Evolutionary conservation across 2,888 invertebrate genomes (phyloP).

Genomic region (Pachliopta kotzebuea): DNA sequence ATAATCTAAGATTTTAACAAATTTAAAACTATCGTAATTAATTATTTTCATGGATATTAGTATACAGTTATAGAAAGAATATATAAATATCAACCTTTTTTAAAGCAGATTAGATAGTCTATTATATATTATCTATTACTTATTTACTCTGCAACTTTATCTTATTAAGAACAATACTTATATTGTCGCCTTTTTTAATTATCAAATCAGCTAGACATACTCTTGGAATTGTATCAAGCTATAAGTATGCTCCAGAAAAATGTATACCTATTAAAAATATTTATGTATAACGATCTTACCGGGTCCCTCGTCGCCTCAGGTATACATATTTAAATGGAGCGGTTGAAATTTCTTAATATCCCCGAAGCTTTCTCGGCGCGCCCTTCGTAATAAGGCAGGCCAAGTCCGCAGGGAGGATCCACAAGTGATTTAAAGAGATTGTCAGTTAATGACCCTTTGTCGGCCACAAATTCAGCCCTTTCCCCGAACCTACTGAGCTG

Average conservation of each 20-base stretch:
- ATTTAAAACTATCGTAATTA: no score
- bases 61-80: no score
- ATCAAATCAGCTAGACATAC: no score
- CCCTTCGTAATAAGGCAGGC: conserved; percentile 65
- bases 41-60: neutral
- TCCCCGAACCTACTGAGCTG: conserved; percentile 51
- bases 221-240: no score
- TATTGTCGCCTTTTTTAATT: no score
- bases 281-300: conserved; percentile 1
- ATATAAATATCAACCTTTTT: no score
- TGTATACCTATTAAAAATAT: neutral
- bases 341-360: conserved; percentile 68
- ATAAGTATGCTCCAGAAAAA: no score
- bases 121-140: no score
- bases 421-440: conserved; percentile 77
- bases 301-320: conserved; percentile 11
- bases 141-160: no score
- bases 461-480: conserved; percentile 70
- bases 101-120: no score
- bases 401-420: conserved; percentile 59
- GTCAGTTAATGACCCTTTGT: conserved; percentile 69
- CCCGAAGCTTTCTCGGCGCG: conserved; percentile 44
- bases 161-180: no score
- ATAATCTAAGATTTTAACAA: neutral
- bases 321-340: conserved; percentile 36